These are phyloP conservation scores for Marisa cornuarietis DNA, from an alignment of 1,140 invertebrate genomes.

Conservation along the genomic window DNA sequence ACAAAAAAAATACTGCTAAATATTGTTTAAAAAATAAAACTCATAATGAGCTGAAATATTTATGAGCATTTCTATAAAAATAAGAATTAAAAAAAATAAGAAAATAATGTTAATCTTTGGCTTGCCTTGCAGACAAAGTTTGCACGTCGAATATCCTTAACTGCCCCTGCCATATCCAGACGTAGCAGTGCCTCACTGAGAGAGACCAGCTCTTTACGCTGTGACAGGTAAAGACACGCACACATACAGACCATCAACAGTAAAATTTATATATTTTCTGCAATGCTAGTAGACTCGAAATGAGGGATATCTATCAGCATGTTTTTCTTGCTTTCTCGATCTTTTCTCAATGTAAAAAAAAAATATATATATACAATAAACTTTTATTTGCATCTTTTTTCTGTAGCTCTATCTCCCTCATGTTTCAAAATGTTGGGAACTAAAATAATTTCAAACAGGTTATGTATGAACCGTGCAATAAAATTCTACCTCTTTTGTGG, in stretches of 20 bases:
- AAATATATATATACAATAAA: no score
- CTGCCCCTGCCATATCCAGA: slow-evolving; percentile 92
- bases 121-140: slow-evolving; percentile 91
- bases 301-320: background rate
- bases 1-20: no score
- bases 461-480: background rate
- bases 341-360: background rate
- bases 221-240: slow-evolving; percentile 8
- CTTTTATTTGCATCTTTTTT: background rate
- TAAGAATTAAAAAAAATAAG: background rate
- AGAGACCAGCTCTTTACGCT: slow-evolving; percentile 78
- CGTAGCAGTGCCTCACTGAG: slow-evolving; percentile 93
- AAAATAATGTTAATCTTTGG: background rate
- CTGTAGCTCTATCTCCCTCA: background rate
- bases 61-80: background rate
- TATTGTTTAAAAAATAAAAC: no score
- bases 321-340: background rate
- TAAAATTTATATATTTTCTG: background rate
- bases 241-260: background rate
- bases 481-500: slow-evolving; percentile 53
- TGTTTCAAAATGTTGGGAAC: background rate
- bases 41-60: no score
- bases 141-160: slow-evolving; percentile 91
- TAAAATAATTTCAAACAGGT: background rate
- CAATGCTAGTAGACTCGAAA: background rate